Evolutionary conservation across 1,140 invertebrate genomes (phyloP).

Genomic region (Delia radicum): DNA sequence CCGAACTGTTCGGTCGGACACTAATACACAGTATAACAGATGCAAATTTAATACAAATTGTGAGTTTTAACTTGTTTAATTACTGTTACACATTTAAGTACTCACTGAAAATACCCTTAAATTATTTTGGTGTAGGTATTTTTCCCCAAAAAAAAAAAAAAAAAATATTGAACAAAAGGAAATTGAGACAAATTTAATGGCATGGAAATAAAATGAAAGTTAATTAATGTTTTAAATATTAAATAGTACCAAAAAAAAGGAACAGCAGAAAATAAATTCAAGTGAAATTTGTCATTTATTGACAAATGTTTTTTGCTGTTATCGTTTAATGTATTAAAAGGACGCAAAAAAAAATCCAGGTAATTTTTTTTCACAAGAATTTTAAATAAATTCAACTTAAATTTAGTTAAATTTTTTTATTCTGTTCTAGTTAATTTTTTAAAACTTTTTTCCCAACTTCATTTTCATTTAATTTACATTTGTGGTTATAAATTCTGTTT

Average conservation of each 20-base stretch:
- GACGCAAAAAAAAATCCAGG: not conserved
- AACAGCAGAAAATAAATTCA: not conserved
- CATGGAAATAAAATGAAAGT: not conserved
- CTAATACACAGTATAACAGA: too few relatives aligned
- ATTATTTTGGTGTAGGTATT: too few relatives aligned
- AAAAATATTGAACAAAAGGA: not conserved
- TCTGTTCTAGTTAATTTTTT: too few relatives aligned
- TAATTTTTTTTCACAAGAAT: too few relatives aligned
- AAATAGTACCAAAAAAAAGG: not conserved
- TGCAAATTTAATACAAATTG: too few relatives aligned
- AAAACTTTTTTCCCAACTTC: not conserved
- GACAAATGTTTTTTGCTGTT: not conserved
- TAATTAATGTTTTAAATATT: constrained; percentile 3
- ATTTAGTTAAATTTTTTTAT: not conserved
- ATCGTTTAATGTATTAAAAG: not conserved
- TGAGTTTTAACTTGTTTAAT: too few relatives aligned
- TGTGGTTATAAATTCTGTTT: not conserved
- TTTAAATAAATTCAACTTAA: not conserved
- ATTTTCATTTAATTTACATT: not conserved
- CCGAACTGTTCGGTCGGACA: too few relatives aligned
- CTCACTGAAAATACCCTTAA: too few relatives aligned
- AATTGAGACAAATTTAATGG: constrained; percentile 4
- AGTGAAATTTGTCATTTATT: not conserved
- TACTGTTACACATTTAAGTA: too few relatives aligned
- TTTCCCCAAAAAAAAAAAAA: too few relatives aligned